A percentile compares a stretch with the other conserved stretches of the same genome.
Evolutionary conservation across 2,113 vertebrate species (phyloP).

Genomic region (Sturnira hondurensis): DNA sequence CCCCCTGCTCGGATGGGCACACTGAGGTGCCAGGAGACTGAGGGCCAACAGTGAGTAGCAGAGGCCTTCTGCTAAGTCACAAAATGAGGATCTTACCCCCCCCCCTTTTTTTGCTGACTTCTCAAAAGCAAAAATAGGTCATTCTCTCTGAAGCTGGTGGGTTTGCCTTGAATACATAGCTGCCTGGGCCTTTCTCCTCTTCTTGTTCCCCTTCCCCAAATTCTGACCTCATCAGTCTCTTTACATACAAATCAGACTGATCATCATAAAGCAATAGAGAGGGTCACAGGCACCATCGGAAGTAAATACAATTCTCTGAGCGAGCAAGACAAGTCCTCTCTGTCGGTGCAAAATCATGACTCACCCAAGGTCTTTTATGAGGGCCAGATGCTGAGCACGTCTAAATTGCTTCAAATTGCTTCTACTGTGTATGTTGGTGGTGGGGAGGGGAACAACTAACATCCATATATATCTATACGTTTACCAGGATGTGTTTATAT

Average conservation of each 20-base stretch:
- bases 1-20: not conserved
- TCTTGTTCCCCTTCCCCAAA: conserved; percentile 15
- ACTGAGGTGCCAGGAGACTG: not conserved
- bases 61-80: not conserved
- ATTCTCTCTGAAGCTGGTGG: not conserved
- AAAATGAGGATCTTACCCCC: not conserved
- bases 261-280: conserved; percentile 72
- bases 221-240: conserved; percentile 20
- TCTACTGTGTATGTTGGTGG: conserved; percentile 2
- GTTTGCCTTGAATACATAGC: not conserved
- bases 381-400: conserved; percentile 79
- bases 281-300: conserved; percentile 61
- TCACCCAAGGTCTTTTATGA: conserved; percentile 80
- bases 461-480: conserved; percentile 49
- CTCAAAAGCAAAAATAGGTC: conserved; percentile 16
- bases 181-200: not conserved
- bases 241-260: conserved; percentile 73
- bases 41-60: not conserved
- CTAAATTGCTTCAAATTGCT: conserved; percentile 58
- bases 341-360: conserved; percentile 76
- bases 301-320: conserved; percentile 62
- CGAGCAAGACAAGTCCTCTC: conserved; percentile 70
- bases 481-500: conserved; percentile 69
- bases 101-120: not conserved
- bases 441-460: conserved; percentile 56